Conservation (phyloP, 2,888 invertebrate genomes). For the Xylota sylvarum region DNA sequence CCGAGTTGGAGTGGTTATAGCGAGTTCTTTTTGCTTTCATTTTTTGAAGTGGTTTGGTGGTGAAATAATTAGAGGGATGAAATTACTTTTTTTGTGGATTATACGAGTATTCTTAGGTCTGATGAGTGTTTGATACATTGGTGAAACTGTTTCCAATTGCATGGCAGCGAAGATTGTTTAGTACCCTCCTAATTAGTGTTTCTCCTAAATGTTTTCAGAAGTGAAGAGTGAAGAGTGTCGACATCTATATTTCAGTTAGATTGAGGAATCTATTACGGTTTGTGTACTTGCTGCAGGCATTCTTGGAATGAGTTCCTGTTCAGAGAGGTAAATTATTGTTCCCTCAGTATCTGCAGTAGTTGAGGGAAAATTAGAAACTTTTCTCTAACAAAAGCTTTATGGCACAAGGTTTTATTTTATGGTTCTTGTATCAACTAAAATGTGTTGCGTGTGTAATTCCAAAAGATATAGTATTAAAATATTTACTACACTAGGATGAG, state of each 20-base stretch:
- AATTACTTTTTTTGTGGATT: background rate
- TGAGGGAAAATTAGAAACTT: no score
- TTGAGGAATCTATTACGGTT: background rate
- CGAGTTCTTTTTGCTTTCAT: background rate
- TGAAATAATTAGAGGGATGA: background rate
- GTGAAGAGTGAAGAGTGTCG: background rate
- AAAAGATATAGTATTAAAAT: no score
- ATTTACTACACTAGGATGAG: no score
- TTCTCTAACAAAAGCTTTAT: no score
- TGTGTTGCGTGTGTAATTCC: no score
- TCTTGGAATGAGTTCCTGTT: background rate
- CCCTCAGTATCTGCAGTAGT: background rate
- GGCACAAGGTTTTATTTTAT: no score
- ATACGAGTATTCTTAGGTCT: no score
- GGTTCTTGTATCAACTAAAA: no score
- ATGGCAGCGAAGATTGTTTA: no score
- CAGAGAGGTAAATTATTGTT: background rate
- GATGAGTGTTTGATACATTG: background rate
- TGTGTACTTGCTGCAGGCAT: background rate
- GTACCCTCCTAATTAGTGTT: no score
- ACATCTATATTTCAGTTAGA: constrained; percentile 1
- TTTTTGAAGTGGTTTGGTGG: constrained; percentile 13
- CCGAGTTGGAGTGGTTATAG: background rate
- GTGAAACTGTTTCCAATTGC: no score
- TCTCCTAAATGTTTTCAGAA: background rate